Conservation (phyloP, 2,797 vertebrate species). For the Sebastes miniatus region DNA sequence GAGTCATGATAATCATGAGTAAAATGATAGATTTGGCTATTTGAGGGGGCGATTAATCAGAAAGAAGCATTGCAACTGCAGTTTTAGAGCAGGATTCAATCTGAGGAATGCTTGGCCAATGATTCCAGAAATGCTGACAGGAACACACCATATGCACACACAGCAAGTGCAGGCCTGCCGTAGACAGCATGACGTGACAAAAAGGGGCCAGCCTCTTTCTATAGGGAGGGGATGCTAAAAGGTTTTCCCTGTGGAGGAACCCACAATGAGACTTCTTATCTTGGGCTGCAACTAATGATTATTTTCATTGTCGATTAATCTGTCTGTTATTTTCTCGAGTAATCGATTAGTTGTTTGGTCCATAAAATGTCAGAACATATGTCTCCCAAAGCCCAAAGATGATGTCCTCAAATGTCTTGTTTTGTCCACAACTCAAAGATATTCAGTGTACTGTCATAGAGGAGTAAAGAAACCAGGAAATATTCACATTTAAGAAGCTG, state of each 20-base stretch:
- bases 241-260: neutral
- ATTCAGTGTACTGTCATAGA: too few relatives aligned
- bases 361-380: too few relatives aligned
- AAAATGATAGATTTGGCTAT: conserved; percentile 22
- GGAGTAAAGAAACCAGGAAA: too few relatives aligned
- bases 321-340: too few relatives aligned
- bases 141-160: conserved; percentile 60
- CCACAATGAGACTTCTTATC: conserved; percentile 1
- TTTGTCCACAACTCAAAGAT: too few relatives aligned
- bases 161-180: conserved; percentile 67
- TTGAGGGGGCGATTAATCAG: neutral
- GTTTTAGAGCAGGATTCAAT: conserved; percentile 1
- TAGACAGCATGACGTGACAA: conserved; percentile 38
- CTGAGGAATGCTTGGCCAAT: conserved; percentile 44
- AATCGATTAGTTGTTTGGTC: too few relatives aligned
- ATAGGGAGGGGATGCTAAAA: conserved; percentile 13
- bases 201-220: conserved; percentile 6
- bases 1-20: conserved; percentile 18
- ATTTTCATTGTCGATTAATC: too few relatives aligned
- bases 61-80: conserved; percentile 1
- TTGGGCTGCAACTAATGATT: too few relatives aligned
- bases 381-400: too few relatives aligned
- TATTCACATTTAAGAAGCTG: too few relatives aligned
- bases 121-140: conserved; percentile 60
- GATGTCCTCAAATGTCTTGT: too few relatives aligned